Conservation (phyloP, 2,113 vertebrate species). For the Panthera uncia region DNA sequence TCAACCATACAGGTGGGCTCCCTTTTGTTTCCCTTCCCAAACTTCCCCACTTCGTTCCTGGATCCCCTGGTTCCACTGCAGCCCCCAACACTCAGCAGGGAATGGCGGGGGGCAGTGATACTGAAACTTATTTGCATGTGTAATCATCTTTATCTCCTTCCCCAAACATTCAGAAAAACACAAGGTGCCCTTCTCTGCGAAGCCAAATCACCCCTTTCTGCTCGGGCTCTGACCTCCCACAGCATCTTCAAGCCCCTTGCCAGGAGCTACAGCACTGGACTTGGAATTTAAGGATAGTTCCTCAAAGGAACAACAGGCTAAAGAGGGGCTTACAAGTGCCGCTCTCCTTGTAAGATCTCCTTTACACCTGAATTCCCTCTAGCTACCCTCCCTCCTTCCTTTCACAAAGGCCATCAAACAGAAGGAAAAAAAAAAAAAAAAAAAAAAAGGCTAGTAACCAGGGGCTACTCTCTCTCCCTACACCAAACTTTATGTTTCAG, state of each 20-base stretch:
- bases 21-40: neutral
- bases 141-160: constrained; percentile 42
- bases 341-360: neutral
- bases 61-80: neutral
- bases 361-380: neutral
- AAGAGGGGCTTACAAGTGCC: no score
- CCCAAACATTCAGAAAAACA: neutral
- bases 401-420: neutral
- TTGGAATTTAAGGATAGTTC: neutral
- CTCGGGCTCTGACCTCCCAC: neutral
- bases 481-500: neutral
- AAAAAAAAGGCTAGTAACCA: neutral
- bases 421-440: neutral
- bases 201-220: neutral
- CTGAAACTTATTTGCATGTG: neutral
- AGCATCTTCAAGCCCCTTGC: neutral
- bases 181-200: neutral
- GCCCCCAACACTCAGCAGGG: neutral
- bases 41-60: neutral
- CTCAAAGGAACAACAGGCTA: neutral
- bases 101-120: neutral
- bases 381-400: neutral
- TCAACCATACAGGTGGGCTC: neutral
- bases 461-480: neutral
- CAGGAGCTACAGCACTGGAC: neutral